Evolutionary conservation across 2,888 invertebrate genomes (phyloP), one percentile per base, ranked within the genome.

Genomic region (Acronicta aceris): DNA sequence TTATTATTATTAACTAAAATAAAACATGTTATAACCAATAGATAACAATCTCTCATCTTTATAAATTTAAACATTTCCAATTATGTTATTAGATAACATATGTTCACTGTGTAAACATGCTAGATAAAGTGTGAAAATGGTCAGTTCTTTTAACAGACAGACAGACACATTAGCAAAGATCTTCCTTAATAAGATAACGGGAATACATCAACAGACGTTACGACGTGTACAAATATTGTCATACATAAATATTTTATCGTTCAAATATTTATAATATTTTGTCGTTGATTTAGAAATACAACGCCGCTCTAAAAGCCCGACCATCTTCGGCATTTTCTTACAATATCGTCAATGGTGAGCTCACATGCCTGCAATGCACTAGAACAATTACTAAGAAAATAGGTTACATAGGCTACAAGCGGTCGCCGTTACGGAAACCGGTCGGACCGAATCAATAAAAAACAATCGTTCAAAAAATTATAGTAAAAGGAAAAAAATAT

Each of bases 121-220:
- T 42, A 66, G 74, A 64, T 62, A 71, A 64, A 63, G 42, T 51
- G 63, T 51, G 63, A 48, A 53, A 50, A 65, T 74, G 79, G 78
- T 74, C 79, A 78, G 71, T 66, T 58, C 9, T 54, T 65, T 46
- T 59, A 60, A 71, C 67, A 64, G 76, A 74, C 71, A 55, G 43
- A 36, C 71, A 54, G 43, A 38, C 30, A 54, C 48, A 55, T 71
- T 57, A 57, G 41, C 55, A 59, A 57, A 65, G 68, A 56, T 62
- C 33, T 59, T 54, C 48, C 17, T 41, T 45, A 49, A 48, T 33
- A 58, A 65, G 75, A 76, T 71, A 74, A 43, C 43, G 40, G 13
- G 33, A 71, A 68, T 59, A 46, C 58, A 43, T 57, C 27, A 43
- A 55, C 59, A 70, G 70, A 68, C 69, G 2, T 45, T 42, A 16